These are phyloP conservation scores for Rhinogobius similis DNA, from an alignment of 2,113 vertebrate genomes.

Conservation along the genomic window DNA sequence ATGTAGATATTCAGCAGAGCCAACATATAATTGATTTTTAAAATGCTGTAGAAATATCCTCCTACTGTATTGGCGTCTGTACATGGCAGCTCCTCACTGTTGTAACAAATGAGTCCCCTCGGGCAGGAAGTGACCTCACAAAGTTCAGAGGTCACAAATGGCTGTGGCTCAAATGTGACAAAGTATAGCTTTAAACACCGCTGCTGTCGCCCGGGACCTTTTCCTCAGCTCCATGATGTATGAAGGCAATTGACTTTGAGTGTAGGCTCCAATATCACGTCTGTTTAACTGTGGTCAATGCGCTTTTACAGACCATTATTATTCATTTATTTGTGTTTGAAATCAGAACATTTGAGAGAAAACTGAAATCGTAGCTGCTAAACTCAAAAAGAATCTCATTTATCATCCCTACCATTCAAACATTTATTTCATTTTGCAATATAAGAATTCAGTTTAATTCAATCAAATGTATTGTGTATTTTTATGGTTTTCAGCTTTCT, in stretches of 20 bases:
- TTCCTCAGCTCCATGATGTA: conserved; percentile 2
- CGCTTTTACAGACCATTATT: not conserved
- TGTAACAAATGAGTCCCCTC: conserved; percentile 28
- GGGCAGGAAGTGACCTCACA: conserved; percentile 14
- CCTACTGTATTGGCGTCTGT: too few relatives aligned
- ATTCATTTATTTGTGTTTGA: not conserved
- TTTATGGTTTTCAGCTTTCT: too few relatives aligned
- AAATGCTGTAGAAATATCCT: not conserved
- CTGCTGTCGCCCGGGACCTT: conserved; percentile 20
- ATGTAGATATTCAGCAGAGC: not conserved
- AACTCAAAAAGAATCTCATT: too few relatives aligned
- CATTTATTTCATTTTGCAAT: too few relatives aligned
- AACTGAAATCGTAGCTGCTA: not conserved
- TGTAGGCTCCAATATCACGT: not conserved
- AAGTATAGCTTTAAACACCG: conserved; percentile 31
- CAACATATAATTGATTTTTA: not conserved
- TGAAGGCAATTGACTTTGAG: not conserved
- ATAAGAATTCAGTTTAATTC: too few relatives aligned
- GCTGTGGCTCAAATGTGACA: conserved; percentile 15
- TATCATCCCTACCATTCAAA: too few relatives aligned
- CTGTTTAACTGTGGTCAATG: not conserved
- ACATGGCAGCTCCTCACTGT: not conserved
- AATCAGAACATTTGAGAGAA: not conserved
- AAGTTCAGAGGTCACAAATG: conserved; percentile 23
- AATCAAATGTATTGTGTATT: too few relatives aligned